These are phyloP conservation scores for Rotaria socialis DNA, from an alignment of 2,888 invertebrate species.

Conservation along the genomic window DNA sequence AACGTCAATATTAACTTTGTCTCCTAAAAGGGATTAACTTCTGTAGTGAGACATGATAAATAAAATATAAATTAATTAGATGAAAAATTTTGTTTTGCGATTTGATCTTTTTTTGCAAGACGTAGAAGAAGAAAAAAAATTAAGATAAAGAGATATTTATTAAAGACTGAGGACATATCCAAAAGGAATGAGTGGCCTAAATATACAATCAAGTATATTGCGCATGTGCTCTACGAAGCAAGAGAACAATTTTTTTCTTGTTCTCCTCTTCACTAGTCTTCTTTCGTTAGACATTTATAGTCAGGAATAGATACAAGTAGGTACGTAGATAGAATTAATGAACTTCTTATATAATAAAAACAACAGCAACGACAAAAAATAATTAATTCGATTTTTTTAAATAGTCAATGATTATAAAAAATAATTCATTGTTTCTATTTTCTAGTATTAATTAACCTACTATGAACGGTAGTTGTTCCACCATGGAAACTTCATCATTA, in stretches of 20 bases:
- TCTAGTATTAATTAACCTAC: neutral
- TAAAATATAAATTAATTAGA: too few relatives aligned
- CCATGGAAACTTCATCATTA: neutral
- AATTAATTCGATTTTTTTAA: neutral
- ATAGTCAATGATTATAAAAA: neutral
- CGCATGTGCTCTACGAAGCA: neutral
- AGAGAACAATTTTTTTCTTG: neutral
- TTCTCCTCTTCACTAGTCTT: neutral
- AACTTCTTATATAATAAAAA: neutral
- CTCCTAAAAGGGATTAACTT: too few relatives aligned
- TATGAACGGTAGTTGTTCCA: neutral
- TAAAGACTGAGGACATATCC: neutral
- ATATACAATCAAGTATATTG: neutral
- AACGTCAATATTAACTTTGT: too few relatives aligned
- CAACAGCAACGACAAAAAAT: too few relatives aligned
- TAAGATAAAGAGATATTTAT: neutral
- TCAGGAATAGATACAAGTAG: neutral
- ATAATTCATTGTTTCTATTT: neutral
- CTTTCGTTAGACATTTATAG: neutral
- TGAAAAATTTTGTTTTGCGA: neutral
- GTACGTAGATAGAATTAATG: neutral
- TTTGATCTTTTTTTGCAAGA: too few relatives aligned
- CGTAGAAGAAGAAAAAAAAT: too few relatives aligned
- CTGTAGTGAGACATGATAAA: too few relatives aligned
- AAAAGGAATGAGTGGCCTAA: neutral